Evolutionary conservation across 2,888 invertebrate species (phyloP).

Genomic region (Zhengitettix transpicula): DNA sequence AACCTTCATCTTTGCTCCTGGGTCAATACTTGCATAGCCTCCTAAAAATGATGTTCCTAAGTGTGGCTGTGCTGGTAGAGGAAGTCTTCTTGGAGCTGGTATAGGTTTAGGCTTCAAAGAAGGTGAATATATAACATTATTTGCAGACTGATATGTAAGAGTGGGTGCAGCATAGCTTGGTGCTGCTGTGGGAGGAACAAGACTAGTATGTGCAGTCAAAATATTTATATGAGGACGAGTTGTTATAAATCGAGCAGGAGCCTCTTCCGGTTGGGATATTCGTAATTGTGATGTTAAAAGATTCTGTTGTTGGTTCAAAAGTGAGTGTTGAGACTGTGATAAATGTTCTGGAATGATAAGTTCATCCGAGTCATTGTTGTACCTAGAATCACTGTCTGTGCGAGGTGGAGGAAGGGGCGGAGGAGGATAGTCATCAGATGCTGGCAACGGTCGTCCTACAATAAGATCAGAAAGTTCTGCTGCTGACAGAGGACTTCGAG

Average conservation of each 20-base stretch:
- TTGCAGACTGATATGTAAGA: slow-evolving; percentile 11
- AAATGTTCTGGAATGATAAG: not conserved
- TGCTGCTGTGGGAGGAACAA: slow-evolving; percentile 44
- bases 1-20: slow-evolving; percentile 29
- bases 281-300: slow-evolving; percentile 48
- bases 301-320: slow-evolving; percentile 31
- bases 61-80: not conserved
- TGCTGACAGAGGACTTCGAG: slow-evolving; percentile 52
- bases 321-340: slow-evolving; percentile 9
- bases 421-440: slow-evolving; percentile 1
- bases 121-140: slow-evolving; percentile 6
- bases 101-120: slow-evolving; percentile 8
- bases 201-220: slow-evolving; percentile 56
- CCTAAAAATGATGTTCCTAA: not conserved
- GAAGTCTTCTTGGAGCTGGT: not conserved
- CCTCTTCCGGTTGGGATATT: slow-evolving; percentile 38
- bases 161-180: slow-evolving; percentile 37
- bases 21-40: slow-evolving; percentile 14
- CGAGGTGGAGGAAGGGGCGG: slow-evolving; percentile 10
- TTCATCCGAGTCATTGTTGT: not conserved
- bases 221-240: slow-evolving; percentile 61
- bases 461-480: slow-evolving; percentile 71
- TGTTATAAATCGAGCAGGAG: slow-evolving; percentile 58
- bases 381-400: slow-evolving; percentile 21
- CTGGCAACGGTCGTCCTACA: slow-evolving; percentile 34